These are phyloP conservation scores for Sylvia borin DNA, from an alignment of 2,797 vertebrate species.

Conservation along the genomic window DNA sequence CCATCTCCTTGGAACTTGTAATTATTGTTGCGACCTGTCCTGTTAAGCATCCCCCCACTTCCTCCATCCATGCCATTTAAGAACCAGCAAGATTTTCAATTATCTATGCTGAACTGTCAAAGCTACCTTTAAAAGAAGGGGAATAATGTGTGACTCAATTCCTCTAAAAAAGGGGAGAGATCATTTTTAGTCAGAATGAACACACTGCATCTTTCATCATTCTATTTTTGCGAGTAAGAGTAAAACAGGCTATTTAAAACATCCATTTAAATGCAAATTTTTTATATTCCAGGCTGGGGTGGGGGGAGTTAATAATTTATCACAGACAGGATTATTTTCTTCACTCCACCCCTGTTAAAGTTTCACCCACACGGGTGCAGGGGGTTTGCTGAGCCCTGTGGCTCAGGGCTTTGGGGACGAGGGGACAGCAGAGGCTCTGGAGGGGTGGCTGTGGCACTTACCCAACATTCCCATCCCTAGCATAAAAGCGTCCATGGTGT, in stretches of 20 bases:
- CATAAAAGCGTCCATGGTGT: conserved; percentile 98
- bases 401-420: background rate
- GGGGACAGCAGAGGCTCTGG: background rate
- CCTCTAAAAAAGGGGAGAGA: conserved; percentile 79
- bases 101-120: conserved; percentile 78
- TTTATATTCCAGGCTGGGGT: conserved; percentile 67
- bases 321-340: conserved; percentile 69
- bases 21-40: conserved; percentile 76
- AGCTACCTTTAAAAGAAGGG: conserved; percentile 81
- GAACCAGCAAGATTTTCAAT: conserved; percentile 80
- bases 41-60: conserved; percentile 51
- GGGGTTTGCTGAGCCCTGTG: background rate
- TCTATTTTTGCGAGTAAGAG: conserved; percentile 77
- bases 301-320: conserved; percentile 73
- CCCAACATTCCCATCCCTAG: conserved; percentile 97
- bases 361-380: background rate
- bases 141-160: conserved; percentile 82
- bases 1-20: conserved; percentile 77
- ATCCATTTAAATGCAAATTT: conserved; percentile 85
- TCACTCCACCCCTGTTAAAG: conserved; percentile 5
- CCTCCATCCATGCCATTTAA: conserved; percentile 73
- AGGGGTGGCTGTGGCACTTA: conserved; percentile 77
- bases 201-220: conserved; percentile 80
- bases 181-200: conserved; percentile 81
- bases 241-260: conserved; percentile 83